Base-by-base conservation (phyloP, 2,888 invertebrate genomes). In the Drosophila tripunctata region DNA sequence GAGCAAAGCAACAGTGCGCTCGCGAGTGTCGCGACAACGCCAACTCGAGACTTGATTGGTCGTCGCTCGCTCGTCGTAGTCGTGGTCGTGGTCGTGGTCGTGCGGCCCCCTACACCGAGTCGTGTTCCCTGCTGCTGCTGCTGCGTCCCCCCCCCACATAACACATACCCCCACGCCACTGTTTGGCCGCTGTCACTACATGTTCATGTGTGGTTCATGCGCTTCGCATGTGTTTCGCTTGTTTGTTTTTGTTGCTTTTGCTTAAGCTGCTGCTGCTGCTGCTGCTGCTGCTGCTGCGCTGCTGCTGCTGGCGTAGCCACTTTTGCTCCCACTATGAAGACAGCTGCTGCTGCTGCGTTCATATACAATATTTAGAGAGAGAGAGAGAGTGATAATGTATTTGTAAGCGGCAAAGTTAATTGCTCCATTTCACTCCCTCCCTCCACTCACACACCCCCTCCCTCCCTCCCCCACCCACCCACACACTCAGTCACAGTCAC, bases 1-100 rank as follows among this genome's bases (percentile, higher is more conserved):
- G 87, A 86, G 81, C 62, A 69, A 56, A 65, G 80, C 84, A 71
- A 67, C 72, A 78, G 71, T 69, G 68, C 63, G 74, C 27, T n/a
- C n/a, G n/a, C n/a, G n/a, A n/a, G n/a, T n/a, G n/a, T n/a, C n/a
- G 50, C 64, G 63, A 74, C 64, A 58, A 57, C 62, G 65, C 50
- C 58, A 67, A 44, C 74, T 63, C 78, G 75, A 65, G 54, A 66
- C 78, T 81, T 85, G 82, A 83, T 83, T 83, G 87, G 85, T 84
- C 70, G 84, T 57, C 21, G 68, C 66, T 64, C 40, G 61, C n/a
- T n/a, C n/a, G n/a, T n/a, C n/a, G n/a, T n/a, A n/a, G n/a, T n/a
- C n/a, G n/a, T n/a, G n/a, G n/a, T n/a, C n/a, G n/a, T n/a, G n/a
- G n/a, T n/a, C n/a, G n/a, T n/a, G n/a, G n/a, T 67, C 63, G 72